Conservation (phyloP, 2,113 vertebrate genomes). For the Sporophila hypoxantha region DNA sequence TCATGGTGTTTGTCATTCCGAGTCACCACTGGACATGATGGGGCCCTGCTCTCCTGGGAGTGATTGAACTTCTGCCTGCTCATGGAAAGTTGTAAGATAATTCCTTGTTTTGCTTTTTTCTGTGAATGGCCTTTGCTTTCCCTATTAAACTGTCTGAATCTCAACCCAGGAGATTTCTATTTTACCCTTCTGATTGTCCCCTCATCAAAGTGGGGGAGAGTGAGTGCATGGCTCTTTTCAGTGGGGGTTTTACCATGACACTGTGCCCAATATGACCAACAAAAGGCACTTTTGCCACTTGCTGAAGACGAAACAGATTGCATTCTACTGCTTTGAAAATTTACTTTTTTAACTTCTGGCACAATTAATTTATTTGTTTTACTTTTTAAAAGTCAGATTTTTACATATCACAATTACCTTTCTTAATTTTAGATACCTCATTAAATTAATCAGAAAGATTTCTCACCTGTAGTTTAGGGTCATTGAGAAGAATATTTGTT, state of each 20-base stretch:
- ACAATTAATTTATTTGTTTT: background rate
- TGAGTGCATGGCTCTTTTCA: background rate
- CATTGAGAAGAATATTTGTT: background rate
- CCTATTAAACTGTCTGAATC: background rate
- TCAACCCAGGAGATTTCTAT: background rate
- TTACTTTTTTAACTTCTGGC: background rate
- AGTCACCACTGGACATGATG: too few species aligned
- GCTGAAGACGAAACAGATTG: background rate
- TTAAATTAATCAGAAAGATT: background rate
- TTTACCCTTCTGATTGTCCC: background rate
- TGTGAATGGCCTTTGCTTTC: background rate
- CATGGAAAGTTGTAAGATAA: background rate
- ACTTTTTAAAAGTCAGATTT: background rate
- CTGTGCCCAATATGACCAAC: background rate
- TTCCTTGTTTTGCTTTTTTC: background rate
- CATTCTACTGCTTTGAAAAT: background rate
- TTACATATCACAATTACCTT: too few species aligned
- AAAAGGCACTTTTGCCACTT: background rate
- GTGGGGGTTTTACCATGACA: background rate
- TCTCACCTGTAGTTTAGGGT: background rate
- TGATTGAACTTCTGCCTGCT: background rate
- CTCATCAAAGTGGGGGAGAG: background rate
- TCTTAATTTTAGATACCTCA: background rate
- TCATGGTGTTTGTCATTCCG: background rate
- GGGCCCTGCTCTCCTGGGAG: background rate